A percentile compares a stretch with the other conserved stretches of the same genome.
phyloP scores from a whole-genome alignment of 2,888 invertebrate species.

The Epirrita christyi region DNA sequence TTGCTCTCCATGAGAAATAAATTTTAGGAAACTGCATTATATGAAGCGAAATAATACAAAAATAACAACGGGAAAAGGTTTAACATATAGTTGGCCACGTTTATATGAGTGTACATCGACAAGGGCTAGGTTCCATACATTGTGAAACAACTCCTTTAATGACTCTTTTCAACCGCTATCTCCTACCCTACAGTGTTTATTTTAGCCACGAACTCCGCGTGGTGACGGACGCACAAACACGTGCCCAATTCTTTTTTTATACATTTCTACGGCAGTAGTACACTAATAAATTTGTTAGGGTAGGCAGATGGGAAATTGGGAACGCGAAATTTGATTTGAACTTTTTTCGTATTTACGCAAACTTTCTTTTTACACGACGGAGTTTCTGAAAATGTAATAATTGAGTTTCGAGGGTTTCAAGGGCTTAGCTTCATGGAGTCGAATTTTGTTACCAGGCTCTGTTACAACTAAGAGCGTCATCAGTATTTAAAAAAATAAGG shows the following conservation, averaged over 20 bases:
- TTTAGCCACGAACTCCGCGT: slow-evolving; percentile 11
- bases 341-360: slow-evolving; percentile 14
- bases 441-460: background rate
- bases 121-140: too few relatives aligned
- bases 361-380: slow-evolving; percentile 3
- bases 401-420: slow-evolving; percentile 5
- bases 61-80: too few relatives aligned
- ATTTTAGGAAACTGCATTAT: too few relatives aligned
- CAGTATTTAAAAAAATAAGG: too few relatives aligned
- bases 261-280: background rate
- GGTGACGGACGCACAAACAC: slow-evolving; percentile 18
- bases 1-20: too few relatives aligned
- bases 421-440: background rate
- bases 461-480: too few relatives aligned
- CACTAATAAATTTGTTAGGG: slow-evolving; percentile 26
- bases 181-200: slow-evolving; percentile 15
- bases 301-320: slow-evolving; percentile 10
- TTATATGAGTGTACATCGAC: too few relatives aligned
- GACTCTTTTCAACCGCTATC: background rate
- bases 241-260: slow-evolving; percentile 8
- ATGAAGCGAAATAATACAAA: too few relatives aligned
- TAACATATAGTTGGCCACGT: too few relatives aligned
- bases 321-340: slow-evolving; percentile 13
- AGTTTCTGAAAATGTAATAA: slow-evolving; percentile 14
- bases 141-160: too few relatives aligned